Conservation (phyloP, 2,888 invertebrate species). For the Mythimna ferrago region DNA sequence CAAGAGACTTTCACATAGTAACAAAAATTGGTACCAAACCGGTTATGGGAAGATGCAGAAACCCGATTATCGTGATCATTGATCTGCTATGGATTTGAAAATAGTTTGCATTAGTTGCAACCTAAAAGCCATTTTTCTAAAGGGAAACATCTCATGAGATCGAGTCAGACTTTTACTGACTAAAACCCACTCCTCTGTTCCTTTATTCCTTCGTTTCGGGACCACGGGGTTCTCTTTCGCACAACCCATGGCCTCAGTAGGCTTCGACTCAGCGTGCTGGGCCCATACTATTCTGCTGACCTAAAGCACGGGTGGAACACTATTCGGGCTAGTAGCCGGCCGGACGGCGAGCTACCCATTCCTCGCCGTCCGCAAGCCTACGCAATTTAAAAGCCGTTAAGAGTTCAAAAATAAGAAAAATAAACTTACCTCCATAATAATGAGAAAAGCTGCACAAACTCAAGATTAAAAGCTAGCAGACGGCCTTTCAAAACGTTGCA, state of each 20-base stretch:
- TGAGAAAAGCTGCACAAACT: not conserved
- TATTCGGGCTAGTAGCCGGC: too few species aligned
- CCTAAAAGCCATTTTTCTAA: not conserved
- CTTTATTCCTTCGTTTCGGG: too few species aligned
- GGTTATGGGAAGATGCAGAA: constrained; percentile 13
- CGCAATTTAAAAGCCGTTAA: not conserved
- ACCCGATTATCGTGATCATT: constrained; percentile 10
- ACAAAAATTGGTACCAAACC: constrained; percentile 29
- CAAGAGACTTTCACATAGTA: constrained; percentile 25
- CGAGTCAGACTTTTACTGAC: too few species aligned
- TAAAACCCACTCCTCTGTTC: too few species aligned
- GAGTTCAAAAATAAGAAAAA: not conserved
- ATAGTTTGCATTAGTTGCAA: not conserved
- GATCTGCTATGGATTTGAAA: not conserved
- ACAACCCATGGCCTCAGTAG: too few species aligned
- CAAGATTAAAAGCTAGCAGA: constrained; percentile 1
- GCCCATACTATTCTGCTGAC: too few species aligned
- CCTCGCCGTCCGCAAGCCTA: too few species aligned
- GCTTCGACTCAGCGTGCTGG: too few species aligned
- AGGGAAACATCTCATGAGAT: too few species aligned
- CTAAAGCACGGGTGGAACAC: too few species aligned
- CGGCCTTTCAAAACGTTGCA: not conserved
- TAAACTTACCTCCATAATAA: not conserved
- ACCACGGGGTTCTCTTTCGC: too few species aligned
- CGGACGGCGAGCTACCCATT: too few species aligned